These are phyloP conservation scores for Lepidurus apus DNA, from an alignment of 1,140 invertebrate genomes.

Conservation along the genomic window DNA sequence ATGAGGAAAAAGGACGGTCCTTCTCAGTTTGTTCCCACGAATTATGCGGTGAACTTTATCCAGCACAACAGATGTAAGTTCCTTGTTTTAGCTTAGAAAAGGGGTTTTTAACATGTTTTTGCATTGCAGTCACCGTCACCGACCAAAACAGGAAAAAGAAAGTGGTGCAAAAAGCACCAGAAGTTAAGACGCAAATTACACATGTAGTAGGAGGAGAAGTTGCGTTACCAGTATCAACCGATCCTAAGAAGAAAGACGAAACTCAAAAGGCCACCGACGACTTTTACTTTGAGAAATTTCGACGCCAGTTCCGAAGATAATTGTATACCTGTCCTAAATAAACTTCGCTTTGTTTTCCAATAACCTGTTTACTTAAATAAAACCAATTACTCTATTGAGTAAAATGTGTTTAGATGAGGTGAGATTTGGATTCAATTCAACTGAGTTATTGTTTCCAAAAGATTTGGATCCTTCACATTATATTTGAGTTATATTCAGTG, in stretches of 20 bases:
- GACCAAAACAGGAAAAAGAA: slow-evolving; percentile 67
- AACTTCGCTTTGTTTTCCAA: background rate
- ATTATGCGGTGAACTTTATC: slow-evolving; percentile 96
- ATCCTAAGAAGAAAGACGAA: slow-evolving; percentile 56
- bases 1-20: slow-evolving; percentile 89
- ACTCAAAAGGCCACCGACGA: slow-evolving; percentile 91
- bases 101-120: slow-evolving; percentile 29
- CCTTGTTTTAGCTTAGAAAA: slow-evolving; percentile 26
- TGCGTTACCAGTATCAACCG: slow-evolving; percentile 51
- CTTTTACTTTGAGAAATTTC: slow-evolving; percentile 94
- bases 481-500: no score
- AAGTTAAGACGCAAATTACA: slow-evolving; percentile 49
- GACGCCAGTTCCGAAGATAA: slow-evolving; percentile 90
- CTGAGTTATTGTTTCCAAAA: no score
- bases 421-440: no score
- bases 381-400: no score
- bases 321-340: slow-evolving; percentile 42
- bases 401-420: no score
- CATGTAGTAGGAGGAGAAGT: slow-evolving; percentile 48
- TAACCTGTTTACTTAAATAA: background rate
- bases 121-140: slow-evolving; percentile 54
- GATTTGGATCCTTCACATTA: no score
- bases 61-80: slow-evolving; percentile 83
- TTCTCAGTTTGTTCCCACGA: slow-evolving; percentile 93
- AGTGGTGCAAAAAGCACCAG: slow-evolving; percentile 41